Evolutionary conservation across 64 coral and sea anemone genomes (phyloP).

Genomic region (Montipora foliosa): DNA sequence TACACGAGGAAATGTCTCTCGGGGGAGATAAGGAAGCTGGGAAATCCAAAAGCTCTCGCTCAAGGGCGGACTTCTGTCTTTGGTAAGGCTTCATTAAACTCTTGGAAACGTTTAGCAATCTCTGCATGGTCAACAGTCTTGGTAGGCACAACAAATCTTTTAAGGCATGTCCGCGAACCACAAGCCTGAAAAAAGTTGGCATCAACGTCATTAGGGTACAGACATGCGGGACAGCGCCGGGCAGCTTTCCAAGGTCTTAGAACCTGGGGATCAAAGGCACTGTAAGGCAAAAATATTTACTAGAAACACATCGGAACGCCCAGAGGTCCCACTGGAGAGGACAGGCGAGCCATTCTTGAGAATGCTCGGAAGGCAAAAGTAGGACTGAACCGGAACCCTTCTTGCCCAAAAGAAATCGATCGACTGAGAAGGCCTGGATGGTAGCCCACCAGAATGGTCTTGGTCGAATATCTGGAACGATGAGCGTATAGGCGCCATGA

Average conservation of each 20-base stretch:
- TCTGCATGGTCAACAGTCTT: conserved; percentile 18
- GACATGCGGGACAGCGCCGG: not conserved
- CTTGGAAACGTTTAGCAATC: conserved; percentile 23
- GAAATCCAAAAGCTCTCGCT: conserved; percentile 15
- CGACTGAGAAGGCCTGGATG: no score
- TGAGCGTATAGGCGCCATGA: no score
- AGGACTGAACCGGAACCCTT: not conserved
- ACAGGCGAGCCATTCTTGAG: not conserved
- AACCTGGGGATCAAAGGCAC: not conserved
- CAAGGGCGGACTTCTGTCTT: conserved; percentile 46
- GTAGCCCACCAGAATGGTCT: no score
- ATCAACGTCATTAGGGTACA: conserved; percentile 25
- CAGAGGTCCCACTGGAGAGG: conserved; percentile 52
- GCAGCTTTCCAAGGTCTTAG: conserved; percentile 46
- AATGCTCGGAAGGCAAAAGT: not conserved
- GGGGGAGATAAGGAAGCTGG: conserved; percentile 22
- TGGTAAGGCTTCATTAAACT: conserved; percentile 35
- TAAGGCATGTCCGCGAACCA: not conserved
- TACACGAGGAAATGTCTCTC: conserved; percentile 4
- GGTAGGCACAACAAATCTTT: not conserved
- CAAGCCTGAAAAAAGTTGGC: conserved; percentile 12
- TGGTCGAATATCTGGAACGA: no score
- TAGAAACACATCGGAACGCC: conserved; percentile 16
- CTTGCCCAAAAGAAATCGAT: no score
- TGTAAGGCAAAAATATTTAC: not conserved